Conservation (phyloP, 2,888 invertebrate species). For the Stenodera caucasica region DNA sequence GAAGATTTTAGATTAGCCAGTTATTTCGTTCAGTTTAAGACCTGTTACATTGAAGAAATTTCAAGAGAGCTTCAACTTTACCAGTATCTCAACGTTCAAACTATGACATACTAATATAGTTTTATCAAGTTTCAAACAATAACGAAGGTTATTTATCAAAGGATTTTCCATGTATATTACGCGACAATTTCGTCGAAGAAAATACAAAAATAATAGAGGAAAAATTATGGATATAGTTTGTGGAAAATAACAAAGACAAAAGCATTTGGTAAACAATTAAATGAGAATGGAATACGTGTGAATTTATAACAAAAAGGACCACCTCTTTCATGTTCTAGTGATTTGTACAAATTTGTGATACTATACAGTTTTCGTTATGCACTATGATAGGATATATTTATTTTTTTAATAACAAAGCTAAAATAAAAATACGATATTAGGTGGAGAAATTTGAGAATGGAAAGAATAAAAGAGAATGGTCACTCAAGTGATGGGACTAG, state of each 20-base stretch:
- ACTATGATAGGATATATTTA: neutral
- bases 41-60: conserved; percentile 6
- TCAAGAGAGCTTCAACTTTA: neutral
- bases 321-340: conserved; percentile 24
- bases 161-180: neutral
- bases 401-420: neutral
- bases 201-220: neutral
- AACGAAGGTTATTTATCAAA: neutral
- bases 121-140: neutral
- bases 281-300: conserved; percentile 10
- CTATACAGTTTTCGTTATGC: conserved; percentile 17
- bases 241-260: neutral
- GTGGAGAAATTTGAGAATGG: neutral
- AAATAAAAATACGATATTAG: neutral
- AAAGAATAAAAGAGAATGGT: neutral
- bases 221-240: neutral
- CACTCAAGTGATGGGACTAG: neutral
- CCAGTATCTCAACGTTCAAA: neutral
- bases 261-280: conserved; percentile 11
- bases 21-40: neutral
- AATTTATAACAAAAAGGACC: conserved; percentile 23
- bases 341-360: conserved; percentile 16
- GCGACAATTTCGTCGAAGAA: neutral
- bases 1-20: neutral
- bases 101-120: neutral